A percentile compares a stretch with the other conserved stretches of the same genome.
phyloP scores from a whole-genome alignment of 2,888 invertebrate species.

The Sesia apiformis region DNA sequence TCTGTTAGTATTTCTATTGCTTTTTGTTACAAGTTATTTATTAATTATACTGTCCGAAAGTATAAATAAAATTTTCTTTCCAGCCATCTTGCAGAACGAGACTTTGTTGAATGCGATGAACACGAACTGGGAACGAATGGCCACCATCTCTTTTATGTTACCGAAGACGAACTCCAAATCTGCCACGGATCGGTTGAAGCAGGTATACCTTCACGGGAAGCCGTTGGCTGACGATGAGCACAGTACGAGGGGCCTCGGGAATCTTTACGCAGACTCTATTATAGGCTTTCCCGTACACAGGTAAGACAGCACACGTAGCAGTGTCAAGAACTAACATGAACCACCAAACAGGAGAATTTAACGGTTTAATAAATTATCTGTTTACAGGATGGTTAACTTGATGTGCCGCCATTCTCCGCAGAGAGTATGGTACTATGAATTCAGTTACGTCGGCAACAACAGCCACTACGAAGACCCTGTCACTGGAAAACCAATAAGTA shows the following conservation, averaged over 20 bases:
- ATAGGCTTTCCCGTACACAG: conserved; percentile 75
- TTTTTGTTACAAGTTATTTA: neutral
- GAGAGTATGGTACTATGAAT: conserved; percentile 77
- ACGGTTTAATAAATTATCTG: neutral
- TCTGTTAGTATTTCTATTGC: conserved; percentile 59
- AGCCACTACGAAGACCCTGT: conserved; percentile 72
- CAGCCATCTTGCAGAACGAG: conserved; percentile 71
- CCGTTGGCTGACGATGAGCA: conserved; percentile 37
- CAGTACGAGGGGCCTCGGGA: conserved; percentile 44
- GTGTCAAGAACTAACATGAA: neutral
- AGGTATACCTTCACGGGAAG: conserved; percentile 45
- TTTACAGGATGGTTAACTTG: conserved; percentile 67
- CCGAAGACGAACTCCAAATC: conserved; percentile 63
- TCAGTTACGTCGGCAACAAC: conserved; percentile 75
- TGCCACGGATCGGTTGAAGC: conserved; percentile 65
- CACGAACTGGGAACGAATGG: conserved; percentile 74
- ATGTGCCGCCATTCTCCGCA: conserved; percentile 69
- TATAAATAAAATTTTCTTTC: neutral
- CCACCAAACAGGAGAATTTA: too few species aligned
- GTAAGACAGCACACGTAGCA: conserved; percentile 13
- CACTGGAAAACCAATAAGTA: conserved; percentile 65
- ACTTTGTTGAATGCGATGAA: conserved; percentile 70
- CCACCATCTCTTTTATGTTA: conserved; percentile 80
- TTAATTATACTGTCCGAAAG: too few species aligned
- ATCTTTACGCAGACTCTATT: conserved; percentile 75